Evolutionary conservation across 2,113 vertebrate genomes (phyloP).

Genomic region (Sterna hirundo): DNA sequence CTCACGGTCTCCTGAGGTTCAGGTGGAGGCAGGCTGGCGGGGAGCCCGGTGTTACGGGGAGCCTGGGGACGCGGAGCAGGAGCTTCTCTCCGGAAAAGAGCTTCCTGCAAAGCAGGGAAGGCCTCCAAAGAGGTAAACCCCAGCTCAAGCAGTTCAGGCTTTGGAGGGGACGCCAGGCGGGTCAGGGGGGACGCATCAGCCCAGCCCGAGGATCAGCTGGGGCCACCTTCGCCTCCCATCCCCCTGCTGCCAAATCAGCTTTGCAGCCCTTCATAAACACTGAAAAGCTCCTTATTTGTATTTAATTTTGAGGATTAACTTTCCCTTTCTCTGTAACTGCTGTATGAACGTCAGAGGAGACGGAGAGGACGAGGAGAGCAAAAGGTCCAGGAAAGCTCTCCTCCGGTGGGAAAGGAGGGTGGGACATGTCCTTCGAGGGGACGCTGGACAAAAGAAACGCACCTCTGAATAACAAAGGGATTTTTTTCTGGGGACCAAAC

Average conservation of each 20-base stretch:
- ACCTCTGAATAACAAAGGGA: neutral
- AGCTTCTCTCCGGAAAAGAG: neutral
- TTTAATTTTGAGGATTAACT: constrained; percentile 35
- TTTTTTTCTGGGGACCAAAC: neutral
- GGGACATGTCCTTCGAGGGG: neutral
- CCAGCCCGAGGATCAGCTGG: neutral
- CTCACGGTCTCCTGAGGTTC: accelerated
- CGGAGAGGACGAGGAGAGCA: neutral
- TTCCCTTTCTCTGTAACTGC: neutral
- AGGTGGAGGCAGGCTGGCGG: neutral
- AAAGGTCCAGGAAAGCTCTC: neutral
- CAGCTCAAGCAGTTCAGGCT: neutral
- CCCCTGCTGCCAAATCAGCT: constrained; percentile 17
- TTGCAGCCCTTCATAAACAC: neutral
- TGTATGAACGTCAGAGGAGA: neutral
- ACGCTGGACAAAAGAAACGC: neutral
- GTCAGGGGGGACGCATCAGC: neutral
- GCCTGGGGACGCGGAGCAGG: neutral
- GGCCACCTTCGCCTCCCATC: neutral
- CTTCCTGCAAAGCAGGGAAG: neutral
- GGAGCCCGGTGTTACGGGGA: neutral
- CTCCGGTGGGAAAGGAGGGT: accelerated
- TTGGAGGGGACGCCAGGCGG: neutral
- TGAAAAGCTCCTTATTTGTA: constrained; percentile 38
- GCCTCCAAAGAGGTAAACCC: neutral